Percentiles rank a stretch among this genome's conserved stretches.
Evolutionary conservation across 2,797 vertebrate species (phyloP).

Genomic region (Sitta carolinensis): DNA sequence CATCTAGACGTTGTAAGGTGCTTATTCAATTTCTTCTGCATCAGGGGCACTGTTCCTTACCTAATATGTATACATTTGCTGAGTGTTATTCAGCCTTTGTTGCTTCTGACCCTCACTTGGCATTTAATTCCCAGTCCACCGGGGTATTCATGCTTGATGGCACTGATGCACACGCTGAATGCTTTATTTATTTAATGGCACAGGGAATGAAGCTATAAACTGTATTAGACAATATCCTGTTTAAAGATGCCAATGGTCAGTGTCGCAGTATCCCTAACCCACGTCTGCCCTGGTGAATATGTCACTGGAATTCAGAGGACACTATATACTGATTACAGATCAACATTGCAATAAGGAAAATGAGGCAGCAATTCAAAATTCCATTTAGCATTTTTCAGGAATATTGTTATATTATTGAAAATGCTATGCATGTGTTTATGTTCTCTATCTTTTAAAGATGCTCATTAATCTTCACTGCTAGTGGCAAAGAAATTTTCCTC

Average conservation of each 20-base stretch:
- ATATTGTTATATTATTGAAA: not conserved
- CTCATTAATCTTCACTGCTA: not conserved
- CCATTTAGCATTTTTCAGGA: not conserved
- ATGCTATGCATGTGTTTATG: not conserved
- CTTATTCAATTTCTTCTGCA: constrained; percentile 79
- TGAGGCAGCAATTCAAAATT: not conserved
- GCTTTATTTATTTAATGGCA: constrained; percentile 81
- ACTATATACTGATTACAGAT: not conserved
- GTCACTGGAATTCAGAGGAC: constrained; percentile 35
- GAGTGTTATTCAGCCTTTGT: constrained; percentile 84
- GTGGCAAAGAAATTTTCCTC: not conserved
- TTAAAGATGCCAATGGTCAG: constrained; percentile 58
- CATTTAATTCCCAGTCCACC: constrained; percentile 86
- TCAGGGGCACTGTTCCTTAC: constrained; percentile 78
- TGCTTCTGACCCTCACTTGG: constrained; percentile 85
- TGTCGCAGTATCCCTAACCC: constrained; percentile 50
- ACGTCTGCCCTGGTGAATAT: not conserved
- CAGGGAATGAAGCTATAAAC: constrained; percentile 68
- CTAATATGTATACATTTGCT: constrained; percentile 85
- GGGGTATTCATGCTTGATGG: constrained; percentile 81
- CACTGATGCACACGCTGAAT: constrained; percentile 80
- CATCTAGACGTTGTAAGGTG: constrained; percentile 73
- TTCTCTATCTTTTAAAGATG: not conserved
- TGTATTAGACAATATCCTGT: constrained; percentile 68
- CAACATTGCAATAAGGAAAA: not conserved